Evolutionary conservation across 2,888 invertebrate species (phyloP), one percentile per base, ranked within the genome.

Genomic region (Anthrax anthrax): DNA sequence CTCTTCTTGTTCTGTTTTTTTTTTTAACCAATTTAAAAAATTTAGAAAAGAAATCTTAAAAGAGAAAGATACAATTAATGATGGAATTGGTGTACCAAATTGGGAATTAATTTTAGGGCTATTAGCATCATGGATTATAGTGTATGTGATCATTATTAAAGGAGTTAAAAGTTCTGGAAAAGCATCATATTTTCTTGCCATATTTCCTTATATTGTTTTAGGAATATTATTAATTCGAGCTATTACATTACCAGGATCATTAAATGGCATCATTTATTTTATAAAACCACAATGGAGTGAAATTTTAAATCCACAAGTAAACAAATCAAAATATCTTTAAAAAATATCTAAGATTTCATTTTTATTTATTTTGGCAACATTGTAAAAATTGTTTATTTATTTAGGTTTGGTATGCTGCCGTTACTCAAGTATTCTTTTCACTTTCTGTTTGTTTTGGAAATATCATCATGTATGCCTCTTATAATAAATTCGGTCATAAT

Each of bases 161-260:
- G 80, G 80, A 2, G 76, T 81, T 1, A 73, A 72, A 55, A 77
- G 77, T 52, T 75, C 78, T 0, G 80, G 81, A 39, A 81, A 80
- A 61, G 78, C 75, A 0, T 78, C 84, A 1, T 86, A 86, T 58
- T 77, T 86, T 57, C 74, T 85, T 12, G 84, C 85, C 1, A 63
- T 84, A 5, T 82, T 82, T 56, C 83, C 83, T 0, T 81, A 80
- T 57, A 65, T 78, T 5, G 74, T 84, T 38, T 72, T 84, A 64
- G 64, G 76, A 44, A 73, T 76, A 18, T 65, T 84, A 44, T 64
- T 84, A 19, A 68, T 81, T n/a, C 67, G 74, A 44, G 75, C 80
- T 1, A 66, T 74, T 1, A 77, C 77, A 0, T 58, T 80, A 45
- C 72, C 74, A 0, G 81, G 81, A 1, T 76, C 81, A 2, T 50